phyloP scores from a whole-genome alignment of 2,113 vertebrate species.

The Anguilla japonica region DNA sequence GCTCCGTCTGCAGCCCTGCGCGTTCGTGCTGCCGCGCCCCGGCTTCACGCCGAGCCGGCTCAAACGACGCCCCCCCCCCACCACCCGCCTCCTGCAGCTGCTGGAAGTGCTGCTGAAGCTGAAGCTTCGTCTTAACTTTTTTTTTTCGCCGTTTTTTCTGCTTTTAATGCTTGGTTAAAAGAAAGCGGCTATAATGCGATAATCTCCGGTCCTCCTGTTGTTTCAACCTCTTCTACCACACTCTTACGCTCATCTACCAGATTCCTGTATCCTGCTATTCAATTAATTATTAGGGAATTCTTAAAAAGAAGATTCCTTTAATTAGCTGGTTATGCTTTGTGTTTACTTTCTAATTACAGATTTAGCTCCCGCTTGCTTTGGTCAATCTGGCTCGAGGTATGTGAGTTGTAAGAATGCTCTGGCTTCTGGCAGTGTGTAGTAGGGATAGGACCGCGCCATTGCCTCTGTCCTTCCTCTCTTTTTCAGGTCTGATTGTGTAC shows the following conservation, averaged over 20 bases:
- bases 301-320: no score
- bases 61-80: neutral
- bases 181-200: neutral
- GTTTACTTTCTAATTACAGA: neutral
- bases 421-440: neutral
- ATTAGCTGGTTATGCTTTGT: no score
- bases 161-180: neutral
- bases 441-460: neutral
- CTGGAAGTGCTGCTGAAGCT: neutral
- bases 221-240: neutral
- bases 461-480: neutral
- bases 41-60: neutral
- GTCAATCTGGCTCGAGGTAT: neutral
- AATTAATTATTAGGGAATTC: no score
- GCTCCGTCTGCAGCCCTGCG: neutral
- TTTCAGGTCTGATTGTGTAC: slow-evolving; percentile 87
- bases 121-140: neutral
- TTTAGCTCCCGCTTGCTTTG: neutral
- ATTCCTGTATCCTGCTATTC: no score
- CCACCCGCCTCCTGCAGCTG: neutral
- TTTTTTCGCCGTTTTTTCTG: neutral
- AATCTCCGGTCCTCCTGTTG: neutral
- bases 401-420: neutral
- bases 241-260: no score
- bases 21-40: neutral